Evolutionary conservation across 2,888 invertebrate genomes (phyloP).

Genomic region (Gastracanthus pulcherrimus): DNA sequence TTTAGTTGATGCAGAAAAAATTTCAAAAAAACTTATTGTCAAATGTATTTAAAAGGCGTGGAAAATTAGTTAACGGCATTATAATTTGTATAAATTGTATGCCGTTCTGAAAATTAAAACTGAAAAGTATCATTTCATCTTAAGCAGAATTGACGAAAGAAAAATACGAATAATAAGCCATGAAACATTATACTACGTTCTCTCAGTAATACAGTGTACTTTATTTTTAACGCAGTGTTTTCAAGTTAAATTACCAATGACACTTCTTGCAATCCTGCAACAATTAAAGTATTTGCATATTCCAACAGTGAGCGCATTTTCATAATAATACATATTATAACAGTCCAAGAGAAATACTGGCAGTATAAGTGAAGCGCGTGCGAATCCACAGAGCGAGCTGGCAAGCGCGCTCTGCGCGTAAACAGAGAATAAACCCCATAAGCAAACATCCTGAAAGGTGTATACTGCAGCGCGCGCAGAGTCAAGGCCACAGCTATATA

Average conservation of each 20-base stretch:
- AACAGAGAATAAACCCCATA: neutral
- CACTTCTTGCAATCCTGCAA: no score
- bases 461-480: neutral
- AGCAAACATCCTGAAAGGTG: constrained; percentile 25
- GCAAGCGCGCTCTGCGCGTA: neutral
- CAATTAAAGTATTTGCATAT: neutral
- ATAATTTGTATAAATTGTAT: neutral
- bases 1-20: neutral
- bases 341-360: neutral
- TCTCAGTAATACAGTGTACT: no score
- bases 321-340: no score
- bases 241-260: no score
- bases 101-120: no score
- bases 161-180: no score
- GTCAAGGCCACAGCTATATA: constrained; percentile 57
- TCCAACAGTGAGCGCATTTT: neutral
- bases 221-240: no score
- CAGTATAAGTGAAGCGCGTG: neutral
- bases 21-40: no score
- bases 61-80: constrained; percentile 4
- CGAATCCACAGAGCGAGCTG: neutral
- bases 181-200: no score
- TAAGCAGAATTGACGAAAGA: no score
- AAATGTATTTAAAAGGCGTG: neutral
- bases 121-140: no score